A percentile compares a stretch with the other conserved stretches of the same genome.
Conservation (phyloP, 2,797 vertebrate species). For the Myotis daubentonii region DNA sequence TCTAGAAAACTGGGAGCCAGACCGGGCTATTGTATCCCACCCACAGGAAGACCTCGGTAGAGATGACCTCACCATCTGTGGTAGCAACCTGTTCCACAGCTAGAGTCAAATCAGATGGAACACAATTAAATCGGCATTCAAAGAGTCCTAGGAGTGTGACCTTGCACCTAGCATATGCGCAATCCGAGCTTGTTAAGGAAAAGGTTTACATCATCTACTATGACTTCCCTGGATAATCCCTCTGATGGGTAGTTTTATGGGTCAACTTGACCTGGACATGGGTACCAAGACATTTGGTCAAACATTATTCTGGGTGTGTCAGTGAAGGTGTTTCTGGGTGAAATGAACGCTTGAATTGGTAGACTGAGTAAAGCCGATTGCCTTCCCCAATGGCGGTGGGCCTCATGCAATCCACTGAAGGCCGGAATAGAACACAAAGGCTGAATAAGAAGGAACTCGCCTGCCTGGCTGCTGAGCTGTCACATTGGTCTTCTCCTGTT, state of each 20-base stretch:
- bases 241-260: background rate
- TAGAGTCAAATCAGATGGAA: background rate
- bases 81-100: background rate
- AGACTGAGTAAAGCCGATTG: background rate
- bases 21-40: background rate
- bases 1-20: background rate
- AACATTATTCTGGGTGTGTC: background rate
- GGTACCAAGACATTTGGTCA: background rate
- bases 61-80: background rate
- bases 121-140: background rate
- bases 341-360: background rate
- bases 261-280: background rate
- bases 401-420: background rate
- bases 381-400: background rate
- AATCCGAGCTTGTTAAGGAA: background rate
- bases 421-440: background rate
- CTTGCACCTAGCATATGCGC: background rate
- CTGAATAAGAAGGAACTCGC: background rate
- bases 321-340: background rate
- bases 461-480: background rate
- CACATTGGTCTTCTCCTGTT: background rate
- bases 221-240: background rate
- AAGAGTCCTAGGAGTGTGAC: background rate
- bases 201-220: background rate
- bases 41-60: background rate